These are phyloP conservation scores for Penaeus japonicus DNA, from an alignment of 1,140 invertebrate species.

Conservation along the genomic window DNA sequence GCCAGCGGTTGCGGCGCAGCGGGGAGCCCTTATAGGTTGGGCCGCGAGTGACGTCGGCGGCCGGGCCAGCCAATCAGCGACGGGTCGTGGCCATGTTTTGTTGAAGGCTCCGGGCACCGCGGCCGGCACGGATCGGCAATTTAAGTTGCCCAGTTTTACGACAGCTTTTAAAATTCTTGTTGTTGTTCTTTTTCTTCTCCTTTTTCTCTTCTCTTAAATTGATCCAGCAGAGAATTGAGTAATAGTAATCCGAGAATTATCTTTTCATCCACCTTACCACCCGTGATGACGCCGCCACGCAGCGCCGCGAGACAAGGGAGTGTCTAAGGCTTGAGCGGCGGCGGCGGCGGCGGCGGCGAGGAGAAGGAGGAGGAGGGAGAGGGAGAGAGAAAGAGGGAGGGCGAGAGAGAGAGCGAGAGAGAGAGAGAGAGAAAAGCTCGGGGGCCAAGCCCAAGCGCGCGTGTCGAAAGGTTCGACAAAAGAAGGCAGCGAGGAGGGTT, in stretches of 20 bases:
- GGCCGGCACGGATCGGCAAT: conserved; percentile 31
- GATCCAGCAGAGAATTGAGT: conserved; percentile 34
- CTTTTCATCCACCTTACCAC: neutral
- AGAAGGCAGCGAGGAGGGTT: neutral
- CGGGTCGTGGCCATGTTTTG: conserved; percentile 38
- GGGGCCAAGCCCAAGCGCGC: neutral
- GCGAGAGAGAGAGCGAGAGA: conserved; percentile 7
- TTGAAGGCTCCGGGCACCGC: conserved; percentile 16
- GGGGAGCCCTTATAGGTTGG: conserved; percentile 32
- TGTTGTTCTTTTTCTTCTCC: neutral
- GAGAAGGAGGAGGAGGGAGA: neutral
- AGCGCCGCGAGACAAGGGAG: too few relatives aligned
- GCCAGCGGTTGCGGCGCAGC: conserved; percentile 23
- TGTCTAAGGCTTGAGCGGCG: too few relatives aligned
- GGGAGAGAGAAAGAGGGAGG: neutral
- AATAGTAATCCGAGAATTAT: conserved; percentile 20
- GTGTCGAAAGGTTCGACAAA: conserved; percentile 24
- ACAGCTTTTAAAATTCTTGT: neutral
- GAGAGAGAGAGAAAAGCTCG: neutral
- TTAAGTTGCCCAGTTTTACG: conserved; percentile 43
- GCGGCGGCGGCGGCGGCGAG: too few relatives aligned
- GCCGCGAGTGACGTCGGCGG: conserved; percentile 23
- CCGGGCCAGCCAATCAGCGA: conserved; percentile 16
- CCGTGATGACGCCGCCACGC: too few relatives aligned
- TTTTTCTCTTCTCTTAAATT: conserved; percentile 9